Base-by-base conservation (phyloP, 2,888 invertebrate species). In the Drosophila pseudotakahashii region DNA sequence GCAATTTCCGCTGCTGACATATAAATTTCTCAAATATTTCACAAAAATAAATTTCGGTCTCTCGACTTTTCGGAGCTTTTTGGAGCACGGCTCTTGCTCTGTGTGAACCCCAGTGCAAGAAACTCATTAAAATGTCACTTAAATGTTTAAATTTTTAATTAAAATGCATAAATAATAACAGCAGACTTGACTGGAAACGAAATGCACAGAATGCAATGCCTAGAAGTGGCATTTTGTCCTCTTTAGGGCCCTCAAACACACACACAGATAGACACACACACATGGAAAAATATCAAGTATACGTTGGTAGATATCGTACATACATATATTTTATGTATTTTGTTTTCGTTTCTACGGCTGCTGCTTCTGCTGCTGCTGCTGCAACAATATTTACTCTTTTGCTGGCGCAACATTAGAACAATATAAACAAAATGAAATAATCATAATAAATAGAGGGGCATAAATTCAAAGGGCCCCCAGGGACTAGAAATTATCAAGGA, bases 131-230 rank as follows among this genome's bases (percentile, higher is more conserved):
- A 83, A 71, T 83, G 87, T 88, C 84, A 88, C 77, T 73, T 63
- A 78, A 88, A 84, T 81, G 81, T 72, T 84, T 48, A 75, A 81
- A 83, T 87, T 84, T 76, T 88, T 81, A 89, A 89, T 89, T 89
- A 84, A 81, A 84, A 84, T 77, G 58, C 85, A 81, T 89, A 81
- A 84, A 84, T 79, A 89, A 84, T 83, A 84, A 66, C 51, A 60
- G 16, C 42, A 60, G 42, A 34, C 70, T 26, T 55, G 77, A 55
- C 55, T 57, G 14, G 64, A 64, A 77, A 50, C 41, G 57, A 68
- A 76, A 70, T 58, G 51, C 52, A 52, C 39, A 66, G 69, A 66
- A 69, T 66, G 66, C 66, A 68, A 41, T 66, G 69, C 48, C 62
- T 63, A 34, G 64, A 50, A 63, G 34, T 64, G 48, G 34, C 45